phyloP scores from a whole-genome alignment of 2,113 vertebrate species.

The Myiozetetes cayanensis region DNA sequence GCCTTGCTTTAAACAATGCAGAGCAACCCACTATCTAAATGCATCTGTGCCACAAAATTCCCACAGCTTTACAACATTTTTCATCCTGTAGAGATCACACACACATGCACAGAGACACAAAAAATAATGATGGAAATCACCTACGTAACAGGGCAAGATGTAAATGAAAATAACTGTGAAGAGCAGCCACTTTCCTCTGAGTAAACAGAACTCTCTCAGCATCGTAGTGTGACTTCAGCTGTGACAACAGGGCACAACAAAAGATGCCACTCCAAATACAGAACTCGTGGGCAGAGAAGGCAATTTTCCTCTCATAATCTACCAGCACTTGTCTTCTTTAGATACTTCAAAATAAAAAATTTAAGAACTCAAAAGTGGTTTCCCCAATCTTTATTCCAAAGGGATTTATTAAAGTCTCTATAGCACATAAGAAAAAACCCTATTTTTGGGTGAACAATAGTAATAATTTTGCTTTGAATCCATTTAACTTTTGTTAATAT shows the following conservation, averaged over 20 bases:
- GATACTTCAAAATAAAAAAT: neutral
- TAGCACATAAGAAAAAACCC: neutral
- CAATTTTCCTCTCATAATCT: neutral
- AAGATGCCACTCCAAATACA: neutral
- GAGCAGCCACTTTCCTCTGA: slow-evolving; percentile 5
- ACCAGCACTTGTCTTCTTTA: neutral
- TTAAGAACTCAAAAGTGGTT: neutral
- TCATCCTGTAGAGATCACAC: slow-evolving; percentile 31
- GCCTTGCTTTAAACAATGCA: slow-evolving; percentile 72
- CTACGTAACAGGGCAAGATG: slow-evolving; percentile 34
- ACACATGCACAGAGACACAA: neutral
- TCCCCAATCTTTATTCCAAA: neutral
- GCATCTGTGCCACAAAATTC: slow-evolving; percentile 71
- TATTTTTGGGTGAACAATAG: neutral
- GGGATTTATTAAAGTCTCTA: neutral
- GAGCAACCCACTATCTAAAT: slow-evolving; percentile 70
- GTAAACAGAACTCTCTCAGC: slow-evolving; percentile 25
- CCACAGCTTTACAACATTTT: slow-evolving; percentile 60
- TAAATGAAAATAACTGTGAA: slow-evolving; percentile 52
- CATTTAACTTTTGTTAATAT: neutral
- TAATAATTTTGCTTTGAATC: neutral
- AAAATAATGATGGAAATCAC: slow-evolving; percentile 44
- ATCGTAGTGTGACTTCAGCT: slow-evolving; percentile 1
- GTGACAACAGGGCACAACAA: neutral
- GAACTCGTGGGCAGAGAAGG: neutral